phyloP scores from a whole-genome alignment of 1,140 invertebrate species.

The Metaphire vulgaris region DNA sequence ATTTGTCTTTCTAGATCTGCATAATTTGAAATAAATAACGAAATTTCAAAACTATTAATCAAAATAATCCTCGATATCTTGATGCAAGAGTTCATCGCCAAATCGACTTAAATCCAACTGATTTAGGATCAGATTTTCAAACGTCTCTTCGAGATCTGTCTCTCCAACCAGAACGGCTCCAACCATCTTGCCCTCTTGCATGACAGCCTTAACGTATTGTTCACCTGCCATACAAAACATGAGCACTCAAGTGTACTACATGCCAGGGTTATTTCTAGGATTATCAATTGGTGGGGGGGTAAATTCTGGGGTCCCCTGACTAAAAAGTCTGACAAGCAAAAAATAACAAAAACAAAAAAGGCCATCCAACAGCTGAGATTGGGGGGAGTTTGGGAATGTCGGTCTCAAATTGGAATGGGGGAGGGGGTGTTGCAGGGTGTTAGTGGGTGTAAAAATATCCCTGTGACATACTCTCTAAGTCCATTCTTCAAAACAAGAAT shows the following conservation, averaged over 20 bases:
- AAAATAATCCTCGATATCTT: slow-evolving; percentile 99
- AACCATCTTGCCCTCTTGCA: slow-evolving; percentile 76
- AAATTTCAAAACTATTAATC: slow-evolving; percentile 59
- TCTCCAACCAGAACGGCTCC: slow-evolving; percentile 94
- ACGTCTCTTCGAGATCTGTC: slow-evolving; percentile 94
- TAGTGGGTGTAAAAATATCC: no score
- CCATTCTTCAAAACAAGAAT: no score
- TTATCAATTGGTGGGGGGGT: no score
- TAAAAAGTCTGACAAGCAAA: no score
- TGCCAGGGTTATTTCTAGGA: background rate
- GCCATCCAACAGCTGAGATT: background rate
- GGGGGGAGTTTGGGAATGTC: no score
- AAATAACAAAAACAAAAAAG: slow-evolving; percentile 1
- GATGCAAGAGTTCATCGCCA: slow-evolving; percentile 88
- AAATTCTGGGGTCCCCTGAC: no score
- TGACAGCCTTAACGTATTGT: slow-evolving; percentile 65
- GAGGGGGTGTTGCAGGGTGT: no score
- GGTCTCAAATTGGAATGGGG: no score
- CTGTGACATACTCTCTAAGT: no score
- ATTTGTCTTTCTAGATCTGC: no score
- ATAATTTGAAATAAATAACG: no score
- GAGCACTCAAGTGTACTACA: background rate
- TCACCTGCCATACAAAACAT: slow-evolving; percentile 26
- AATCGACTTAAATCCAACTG: slow-evolving; percentile 79
- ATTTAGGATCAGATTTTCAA: slow-evolving; percentile 95